phyloP scores from a whole-genome alignment of 1,140 invertebrate genomes.

The Harlomillsia oculata region DNA sequence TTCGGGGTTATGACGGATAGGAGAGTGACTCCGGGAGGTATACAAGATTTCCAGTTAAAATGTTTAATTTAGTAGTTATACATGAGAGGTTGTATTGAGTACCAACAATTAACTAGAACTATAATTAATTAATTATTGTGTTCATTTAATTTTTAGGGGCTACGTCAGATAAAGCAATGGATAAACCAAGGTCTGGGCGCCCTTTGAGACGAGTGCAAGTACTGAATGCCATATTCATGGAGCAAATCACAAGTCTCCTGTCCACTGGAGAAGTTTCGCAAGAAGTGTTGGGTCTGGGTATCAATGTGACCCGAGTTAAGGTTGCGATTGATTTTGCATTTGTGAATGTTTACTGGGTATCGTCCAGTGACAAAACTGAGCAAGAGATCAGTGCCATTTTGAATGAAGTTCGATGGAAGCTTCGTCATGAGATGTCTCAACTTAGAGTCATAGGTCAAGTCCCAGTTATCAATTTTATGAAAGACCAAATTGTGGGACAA shows the following conservation, averaged over 20 bases:
- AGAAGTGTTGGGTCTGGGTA: constrained; percentile 49
- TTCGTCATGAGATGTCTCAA: constrained; percentile 59
- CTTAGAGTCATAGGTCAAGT: constrained; percentile 58
- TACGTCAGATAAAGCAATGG: too few species aligned
- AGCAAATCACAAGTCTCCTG: constrained; percentile 61
- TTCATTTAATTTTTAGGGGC: too few species aligned
- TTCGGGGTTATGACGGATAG: too few species aligned
- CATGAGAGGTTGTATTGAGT: too few species aligned
- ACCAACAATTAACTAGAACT: too few species aligned
- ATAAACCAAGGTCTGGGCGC: background rate
- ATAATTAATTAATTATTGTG: too few species aligned
- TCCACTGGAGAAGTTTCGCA: constrained; percentile 53
- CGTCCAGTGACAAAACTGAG: constrained; percentile 44
- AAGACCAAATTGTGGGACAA: constrained; percentile 48
- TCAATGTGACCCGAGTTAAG: constrained; percentile 58
- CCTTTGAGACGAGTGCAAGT: constrained; percentile 46
- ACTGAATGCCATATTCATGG: constrained; percentile 69
- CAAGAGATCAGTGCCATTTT: constrained; percentile 44
- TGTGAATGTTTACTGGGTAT: constrained; percentile 59
- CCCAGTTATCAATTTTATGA: constrained; percentile 59
- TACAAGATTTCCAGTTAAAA: too few species aligned
- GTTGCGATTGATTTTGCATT: constrained; percentile 52
- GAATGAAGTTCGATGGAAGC: constrained; percentile 43
- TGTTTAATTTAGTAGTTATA: too few species aligned
- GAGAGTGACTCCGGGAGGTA: too few species aligned